phyloP scores from a whole-genome alignment of 2,113 vertebrate species.

The Tamias sibiricus region DNA sequence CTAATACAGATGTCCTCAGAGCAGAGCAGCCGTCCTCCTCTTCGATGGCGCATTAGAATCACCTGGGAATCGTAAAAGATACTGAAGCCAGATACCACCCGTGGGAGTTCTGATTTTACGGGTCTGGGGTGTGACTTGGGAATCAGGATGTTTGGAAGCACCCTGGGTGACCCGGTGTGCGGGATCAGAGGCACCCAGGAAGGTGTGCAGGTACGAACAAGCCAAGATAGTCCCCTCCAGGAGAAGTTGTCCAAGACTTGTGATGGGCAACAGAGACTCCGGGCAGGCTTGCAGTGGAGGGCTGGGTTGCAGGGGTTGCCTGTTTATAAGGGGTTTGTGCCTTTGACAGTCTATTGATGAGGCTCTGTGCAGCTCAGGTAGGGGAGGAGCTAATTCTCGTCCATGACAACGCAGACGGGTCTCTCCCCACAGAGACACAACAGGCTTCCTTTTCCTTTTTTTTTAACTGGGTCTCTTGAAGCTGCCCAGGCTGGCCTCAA shows the following conservation, averaged over 20 bases:
- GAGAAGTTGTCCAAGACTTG: neutral
- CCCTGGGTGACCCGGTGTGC: too few species aligned
- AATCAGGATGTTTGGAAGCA: neutral
- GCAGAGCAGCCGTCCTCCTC: too few species aligned
- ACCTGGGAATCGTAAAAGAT: neutral
- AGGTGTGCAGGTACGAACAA: too few species aligned
- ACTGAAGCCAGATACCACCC: too few species aligned
- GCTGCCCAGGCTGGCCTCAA: too few species aligned
- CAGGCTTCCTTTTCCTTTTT: too few species aligned
- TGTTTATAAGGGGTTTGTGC: neutral
- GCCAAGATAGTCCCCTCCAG: accelerated
- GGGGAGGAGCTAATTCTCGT: neutral
- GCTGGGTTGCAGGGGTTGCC: neutral
- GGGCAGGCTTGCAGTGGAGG: too few species aligned
- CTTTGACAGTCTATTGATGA: neutral
- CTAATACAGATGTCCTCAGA: neutral
- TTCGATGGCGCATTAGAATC: neutral
- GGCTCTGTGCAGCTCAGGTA: neutral
- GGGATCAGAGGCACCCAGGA: neutral
- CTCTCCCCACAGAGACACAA: neutral
- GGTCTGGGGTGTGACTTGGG: neutral
- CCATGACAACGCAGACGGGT: neutral
- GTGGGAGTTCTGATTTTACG: neutral
- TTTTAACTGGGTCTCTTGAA: too few species aligned
- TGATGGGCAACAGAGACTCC: too few species aligned